Base-by-base conservation (phyloP, 30 jellyfish, hydroid and myxozoan species). In the Clytia hemisphaerica region DNA sequence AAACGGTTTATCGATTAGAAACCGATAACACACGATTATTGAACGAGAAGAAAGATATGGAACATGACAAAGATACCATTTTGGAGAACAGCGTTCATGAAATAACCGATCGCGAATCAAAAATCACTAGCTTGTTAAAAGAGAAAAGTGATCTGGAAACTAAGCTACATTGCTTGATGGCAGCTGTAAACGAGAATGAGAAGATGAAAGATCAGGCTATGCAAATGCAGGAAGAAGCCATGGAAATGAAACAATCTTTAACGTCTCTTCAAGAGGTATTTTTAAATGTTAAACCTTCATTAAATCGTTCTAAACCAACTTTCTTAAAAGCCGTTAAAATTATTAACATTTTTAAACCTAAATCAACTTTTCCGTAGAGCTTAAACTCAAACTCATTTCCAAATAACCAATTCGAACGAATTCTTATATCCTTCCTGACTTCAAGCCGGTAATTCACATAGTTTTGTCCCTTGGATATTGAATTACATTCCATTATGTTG, bases 61-160 rank as follows among this genome's bases (percentile, higher is more conserved):
- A 42, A 3, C 72, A 66, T 12, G 98, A 89, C 21, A 89, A 83
- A 62, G 72, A 91, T 16, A 81, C 94, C 31, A 89, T 89, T 44
- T 49, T 89, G 26, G 98, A 89, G 34, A 89, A 89, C 71, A 89
- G 98, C 57, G 98, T 89, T 25, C 83, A 81, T 33, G 98, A 89
- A 45, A 89, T 89, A 16, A 80, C 98, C 1, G 95, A 89, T 34
- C 98, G 67, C 25, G 95, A 89, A 48, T 91, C 75, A 48, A 76
- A 72, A 45, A 44, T 89, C 1, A 57, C 63, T 24, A 63, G 65
- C 53, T 36, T 82, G 24, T 85, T 75, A 30, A 83, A 78, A 27
- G 95, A 89, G 54, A 89, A 65, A 24, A 80, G 75, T 6, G 64
- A 19, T 22, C 73, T 80, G 46, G 66, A 81, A 1, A 29, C 55